A percentile compares a stretch with the other conserved stretches of the same genome.
Conservation (phyloP, 2,888 invertebrate species). For the Lycia hirtaria region DNA sequence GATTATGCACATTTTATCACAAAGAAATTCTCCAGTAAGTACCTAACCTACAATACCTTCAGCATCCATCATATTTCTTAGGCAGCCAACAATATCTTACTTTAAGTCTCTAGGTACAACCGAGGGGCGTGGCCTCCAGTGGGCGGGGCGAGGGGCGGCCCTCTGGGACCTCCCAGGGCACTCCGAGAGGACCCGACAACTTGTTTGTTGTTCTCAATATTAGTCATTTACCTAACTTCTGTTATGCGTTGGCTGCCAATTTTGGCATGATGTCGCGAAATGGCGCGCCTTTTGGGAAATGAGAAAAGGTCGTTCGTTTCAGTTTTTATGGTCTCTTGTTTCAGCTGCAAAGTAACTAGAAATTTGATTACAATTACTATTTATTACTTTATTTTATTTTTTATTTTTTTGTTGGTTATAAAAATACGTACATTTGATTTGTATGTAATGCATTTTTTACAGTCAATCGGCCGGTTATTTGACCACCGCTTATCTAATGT, state of each 20-base stretch:
- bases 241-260: conserved; percentile 37
- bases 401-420: too few relatives aligned
- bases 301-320: conserved; percentile 15
- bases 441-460: too few relatives aligned
- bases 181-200: conserved; percentile 61
- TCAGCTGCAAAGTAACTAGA: background rate
- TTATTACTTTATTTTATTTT: too few relatives aligned
- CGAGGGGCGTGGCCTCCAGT: conserved; percentile 66
- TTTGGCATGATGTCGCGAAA: conserved; percentile 34
- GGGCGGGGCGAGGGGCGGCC: conserved; percentile 71
- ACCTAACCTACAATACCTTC: conserved; percentile 10
- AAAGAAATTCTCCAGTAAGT: background rate
- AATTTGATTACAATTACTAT: too few relatives aligned
- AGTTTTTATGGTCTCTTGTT: conserved; percentile 7
- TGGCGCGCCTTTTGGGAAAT: conserved; percentile 27
- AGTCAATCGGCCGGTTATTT: too few relatives aligned
- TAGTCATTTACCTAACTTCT: conserved; percentile 47
- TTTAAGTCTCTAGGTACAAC: conserved; percentile 68
- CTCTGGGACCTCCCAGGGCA: conserved; percentile 74
- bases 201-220: conserved; percentile 65
- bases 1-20: background rate
- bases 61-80: conserved; percentile 51
- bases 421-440: too few relatives aligned
- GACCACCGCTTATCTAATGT: too few relatives aligned
- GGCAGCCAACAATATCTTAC: conserved; percentile 59